Conservation (phyloP, 2,113 vertebrate genomes). For the Pelodiscus sinensis region DNA sequence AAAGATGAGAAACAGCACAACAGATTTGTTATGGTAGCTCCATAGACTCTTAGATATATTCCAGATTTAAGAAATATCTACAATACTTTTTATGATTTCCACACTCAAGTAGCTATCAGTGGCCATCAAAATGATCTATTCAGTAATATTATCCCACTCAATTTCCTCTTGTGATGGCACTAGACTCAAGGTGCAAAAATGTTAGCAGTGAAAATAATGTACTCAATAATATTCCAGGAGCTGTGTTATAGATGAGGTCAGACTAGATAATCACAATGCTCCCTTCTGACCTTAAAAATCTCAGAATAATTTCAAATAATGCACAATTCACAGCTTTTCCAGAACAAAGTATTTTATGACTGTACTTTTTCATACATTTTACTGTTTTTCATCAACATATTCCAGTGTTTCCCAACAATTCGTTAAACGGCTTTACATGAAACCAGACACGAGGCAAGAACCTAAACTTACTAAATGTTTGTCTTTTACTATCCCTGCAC, state of each 20-base stretch:
- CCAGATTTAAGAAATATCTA: neutral
- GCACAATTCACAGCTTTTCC: neutral
- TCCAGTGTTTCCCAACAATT: neutral
- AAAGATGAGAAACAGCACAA: neutral
- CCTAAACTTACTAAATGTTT: too few relatives aligned
- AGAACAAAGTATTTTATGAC: neutral
- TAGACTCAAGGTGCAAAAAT: neutral
- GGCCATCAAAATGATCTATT: neutral
- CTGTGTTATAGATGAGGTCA: neutral
- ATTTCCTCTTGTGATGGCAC: neutral
- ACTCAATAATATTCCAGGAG: neutral
- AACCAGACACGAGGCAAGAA: too few relatives aligned
- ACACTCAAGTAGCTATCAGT: neutral
- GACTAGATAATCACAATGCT: neutral
- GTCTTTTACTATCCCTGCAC: too few relatives aligned
- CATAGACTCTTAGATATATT: neutral
- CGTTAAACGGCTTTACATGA: too few relatives aligned
- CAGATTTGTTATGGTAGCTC: neutral
- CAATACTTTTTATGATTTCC: neutral
- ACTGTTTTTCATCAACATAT: neutral
- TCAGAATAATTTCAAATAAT: neutral
- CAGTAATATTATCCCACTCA: accelerated
- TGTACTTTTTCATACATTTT: neutral
- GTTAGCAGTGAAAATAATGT: neutral
- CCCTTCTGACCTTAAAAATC: neutral